A percentile compares a stretch with the other conserved stretches of the same genome.
These are phyloP conservation scores for Cebus imitator DNA, from an alignment of 2,113 vertebrate genomes.

Conservation along the genomic window DNA sequence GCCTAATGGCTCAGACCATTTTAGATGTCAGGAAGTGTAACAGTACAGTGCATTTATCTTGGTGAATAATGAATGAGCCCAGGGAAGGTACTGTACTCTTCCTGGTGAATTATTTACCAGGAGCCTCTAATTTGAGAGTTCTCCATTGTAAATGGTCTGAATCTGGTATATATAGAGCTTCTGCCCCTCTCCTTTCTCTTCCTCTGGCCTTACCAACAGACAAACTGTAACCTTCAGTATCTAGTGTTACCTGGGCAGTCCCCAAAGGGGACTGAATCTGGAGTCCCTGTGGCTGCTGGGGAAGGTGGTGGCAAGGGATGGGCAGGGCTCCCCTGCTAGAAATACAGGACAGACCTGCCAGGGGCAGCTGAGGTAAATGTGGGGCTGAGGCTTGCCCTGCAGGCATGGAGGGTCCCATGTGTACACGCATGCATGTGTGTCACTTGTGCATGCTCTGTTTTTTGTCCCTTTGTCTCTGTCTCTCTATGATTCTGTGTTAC, in stretches of 20 bases:
- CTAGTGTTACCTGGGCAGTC: not conserved
- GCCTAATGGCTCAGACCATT: constrained; percentile 75
- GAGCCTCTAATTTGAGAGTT: constrained; percentile 67
- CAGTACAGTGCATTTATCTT: constrained; percentile 71
- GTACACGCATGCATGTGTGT: not conserved
- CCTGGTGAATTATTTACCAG: constrained; percentile 79
- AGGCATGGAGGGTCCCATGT: not conserved
- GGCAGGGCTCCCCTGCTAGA: not conserved
- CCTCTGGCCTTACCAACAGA: not conserved
- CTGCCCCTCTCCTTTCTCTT: too few species aligned
- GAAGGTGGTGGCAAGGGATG: not conserved
- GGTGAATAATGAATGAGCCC: constrained; percentile 85
- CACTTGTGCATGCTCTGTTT: not conserved
- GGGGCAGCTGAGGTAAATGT: not conserved
- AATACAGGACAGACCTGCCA: not conserved
- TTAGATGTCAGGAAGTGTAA: constrained; percentile 79
- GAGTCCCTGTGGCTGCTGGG: not conserved
- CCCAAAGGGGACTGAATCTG: not conserved
- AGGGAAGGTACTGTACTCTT: constrained; percentile 76
- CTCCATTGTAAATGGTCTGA: constrained; percentile 16
- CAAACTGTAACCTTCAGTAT: not conserved
- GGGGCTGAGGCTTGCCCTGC: not conserved
- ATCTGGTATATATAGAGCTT: not conserved
- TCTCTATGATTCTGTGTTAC: not conserved
- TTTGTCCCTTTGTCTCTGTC: not conserved